These are phyloP conservation scores for Microplitis manilae DNA, from an alignment of 2,888 invertebrate species.

Conservation along the genomic window DNA sequence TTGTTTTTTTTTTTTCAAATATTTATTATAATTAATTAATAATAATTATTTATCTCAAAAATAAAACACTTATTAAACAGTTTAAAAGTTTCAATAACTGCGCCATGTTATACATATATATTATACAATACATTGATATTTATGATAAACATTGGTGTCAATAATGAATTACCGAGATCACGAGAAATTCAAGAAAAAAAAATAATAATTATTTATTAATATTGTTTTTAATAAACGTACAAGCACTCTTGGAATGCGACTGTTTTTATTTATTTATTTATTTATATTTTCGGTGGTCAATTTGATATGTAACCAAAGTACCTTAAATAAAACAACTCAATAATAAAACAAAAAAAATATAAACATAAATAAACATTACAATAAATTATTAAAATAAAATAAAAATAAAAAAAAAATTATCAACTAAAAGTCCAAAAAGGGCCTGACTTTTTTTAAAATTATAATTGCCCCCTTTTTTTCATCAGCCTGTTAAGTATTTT, in stretches of 20 bases:
- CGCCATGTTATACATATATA: not conserved
- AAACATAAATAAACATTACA: conserved; percentile 2
- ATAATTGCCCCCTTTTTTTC: conserved; percentile 29
- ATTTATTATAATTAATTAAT: not conserved
- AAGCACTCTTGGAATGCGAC: conserved; percentile 65
- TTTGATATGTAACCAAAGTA: conserved; percentile 68
- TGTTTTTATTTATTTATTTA: conserved; percentile 53
- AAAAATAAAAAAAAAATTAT: conserved; percentile 14
- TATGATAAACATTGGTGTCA: conserved; percentile 33
- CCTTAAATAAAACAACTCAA: conserved; percentile 58
- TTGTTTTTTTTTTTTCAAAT: not conserved
- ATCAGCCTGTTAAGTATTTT: conserved; percentile 53
- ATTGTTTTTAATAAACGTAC: conserved; percentile 47
- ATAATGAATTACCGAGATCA: conserved; percentile 42
- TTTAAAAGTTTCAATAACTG: conserved; percentile 26
- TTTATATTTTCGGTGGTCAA: conserved; percentile 53
- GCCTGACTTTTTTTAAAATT: conserved; percentile 31
- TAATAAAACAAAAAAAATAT: conserved; percentile 50
- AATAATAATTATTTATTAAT: conserved; percentile 37
- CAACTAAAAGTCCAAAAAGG: conserved; percentile 13
- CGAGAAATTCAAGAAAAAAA: conserved; percentile 29
- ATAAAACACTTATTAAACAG: conserved; percentile 28
- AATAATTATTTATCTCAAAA: conserved; percentile 12
- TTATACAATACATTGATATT: not conserved
- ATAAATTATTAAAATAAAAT: conserved; percentile 23